A percentile compares a stretch with the other conserved stretches of the same genome.
phyloP scores from a whole-genome alignment of 2,113 vertebrate species.

The Brachionichthys hirsutus region DNA sequence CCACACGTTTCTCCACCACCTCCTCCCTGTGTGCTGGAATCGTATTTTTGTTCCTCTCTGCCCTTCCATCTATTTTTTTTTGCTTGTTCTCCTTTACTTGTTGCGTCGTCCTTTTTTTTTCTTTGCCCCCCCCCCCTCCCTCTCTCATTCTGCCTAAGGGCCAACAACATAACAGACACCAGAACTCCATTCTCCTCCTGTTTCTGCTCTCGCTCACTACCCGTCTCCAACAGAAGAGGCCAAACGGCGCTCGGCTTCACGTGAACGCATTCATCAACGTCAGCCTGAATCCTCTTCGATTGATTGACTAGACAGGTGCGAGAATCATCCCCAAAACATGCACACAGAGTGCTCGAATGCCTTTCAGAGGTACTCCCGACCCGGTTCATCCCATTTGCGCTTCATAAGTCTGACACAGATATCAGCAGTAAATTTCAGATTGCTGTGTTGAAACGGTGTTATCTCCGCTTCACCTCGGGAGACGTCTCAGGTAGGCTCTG shows the following conservation, averaged over 20 bases:
- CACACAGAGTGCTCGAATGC: background rate
- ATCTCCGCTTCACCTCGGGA: conserved; percentile 52
- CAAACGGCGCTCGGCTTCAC: conserved; percentile 40
- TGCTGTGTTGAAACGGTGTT: conserved; percentile 35
- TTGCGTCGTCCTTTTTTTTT: conserved; percentile 32
- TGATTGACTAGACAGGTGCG: conserved; percentile 57
- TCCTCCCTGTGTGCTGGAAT: conserved; percentile 13
- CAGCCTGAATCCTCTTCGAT: conserved; percentile 44
- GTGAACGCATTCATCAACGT: conserved; percentile 59
- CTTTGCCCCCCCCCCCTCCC: background rate
- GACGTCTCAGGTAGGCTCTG: conserved; percentile 26
- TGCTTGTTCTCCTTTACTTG: conserved; percentile 4
- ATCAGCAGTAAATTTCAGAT: conserved; percentile 47
- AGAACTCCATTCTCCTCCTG: conserved; percentile 56
- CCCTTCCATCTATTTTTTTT: conserved; percentile 32
- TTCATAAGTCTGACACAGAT: conserved; percentile 36
- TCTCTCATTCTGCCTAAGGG: conserved; percentile 44
- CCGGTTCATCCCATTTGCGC: conserved; percentile 30
- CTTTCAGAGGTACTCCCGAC: conserved; percentile 17
- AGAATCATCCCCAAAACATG: conserved; percentile 16
- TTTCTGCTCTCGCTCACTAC: conserved; percentile 46
- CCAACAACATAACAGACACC: conserved; percentile 55
- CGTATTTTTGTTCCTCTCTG: conserved; percentile 19
- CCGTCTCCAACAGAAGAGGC: conserved; percentile 32
- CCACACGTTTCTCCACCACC: conserved; percentile 26